Evolutionary conservation across 2,797 vertebrate genomes (phyloP).

Genomic region (Kryptopterus vitreolus): DNA sequence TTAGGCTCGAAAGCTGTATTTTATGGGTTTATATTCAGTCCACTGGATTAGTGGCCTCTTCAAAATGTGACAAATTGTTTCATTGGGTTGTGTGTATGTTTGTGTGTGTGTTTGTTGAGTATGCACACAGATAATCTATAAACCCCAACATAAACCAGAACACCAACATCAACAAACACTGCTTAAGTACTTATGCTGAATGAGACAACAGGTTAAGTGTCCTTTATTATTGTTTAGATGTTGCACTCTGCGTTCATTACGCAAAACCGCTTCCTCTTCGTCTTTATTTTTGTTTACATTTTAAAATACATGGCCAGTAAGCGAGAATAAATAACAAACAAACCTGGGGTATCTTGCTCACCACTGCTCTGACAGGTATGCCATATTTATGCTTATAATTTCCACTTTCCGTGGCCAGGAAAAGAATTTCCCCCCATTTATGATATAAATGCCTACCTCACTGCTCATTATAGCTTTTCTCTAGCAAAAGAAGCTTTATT

Average conservation of each 20-base stretch:
- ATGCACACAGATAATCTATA: background rate
- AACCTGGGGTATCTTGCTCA: background rate
- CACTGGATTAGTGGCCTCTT: background rate
- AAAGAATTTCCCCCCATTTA: slow-evolving; percentile 14
- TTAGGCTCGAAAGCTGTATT: too few relatives aligned
- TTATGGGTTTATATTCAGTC: background rate
- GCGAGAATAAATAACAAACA: background rate
- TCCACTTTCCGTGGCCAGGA: background rate
- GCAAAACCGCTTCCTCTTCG: background rate
- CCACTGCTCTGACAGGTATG: background rate
- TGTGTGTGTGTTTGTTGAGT: background rate
- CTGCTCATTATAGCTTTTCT: background rate
- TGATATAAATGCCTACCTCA: background rate
- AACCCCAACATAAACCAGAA: background rate
- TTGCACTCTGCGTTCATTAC: background rate
- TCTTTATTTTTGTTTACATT: background rate
- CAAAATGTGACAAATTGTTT: background rate
- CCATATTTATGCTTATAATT: background rate
- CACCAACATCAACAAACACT: background rate
- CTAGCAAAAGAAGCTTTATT: background rate
- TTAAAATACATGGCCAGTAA: background rate
- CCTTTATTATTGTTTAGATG: background rate
- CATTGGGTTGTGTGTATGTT: background rate
- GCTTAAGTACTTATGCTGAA: background rate
- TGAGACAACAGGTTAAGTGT: background rate